These are phyloP conservation scores for Illadopsis cleaveri DNA, from an alignment of 2,113 vertebrate genomes.

Conservation along the genomic window DNA sequence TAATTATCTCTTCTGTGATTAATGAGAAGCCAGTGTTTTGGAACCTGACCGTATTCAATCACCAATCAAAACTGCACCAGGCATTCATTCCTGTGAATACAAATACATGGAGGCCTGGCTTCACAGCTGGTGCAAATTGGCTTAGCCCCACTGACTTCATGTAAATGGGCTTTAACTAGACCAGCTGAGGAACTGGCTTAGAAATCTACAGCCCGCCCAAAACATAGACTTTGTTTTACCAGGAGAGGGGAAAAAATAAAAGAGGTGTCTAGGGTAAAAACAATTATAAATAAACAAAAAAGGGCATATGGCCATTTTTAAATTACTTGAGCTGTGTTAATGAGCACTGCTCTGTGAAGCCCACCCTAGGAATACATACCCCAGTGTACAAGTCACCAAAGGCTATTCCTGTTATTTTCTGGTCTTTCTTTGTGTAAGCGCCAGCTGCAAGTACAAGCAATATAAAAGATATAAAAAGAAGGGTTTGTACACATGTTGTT, in stretches of 20 bases:
- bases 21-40: conserved; percentile 6
- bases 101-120: not conserved
- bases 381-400: not conserved
- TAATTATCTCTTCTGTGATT: conserved; percentile 26
- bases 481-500: not conserved
- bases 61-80: not conserved
- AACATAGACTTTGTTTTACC: not conserved
- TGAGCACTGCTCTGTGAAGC: not conserved
- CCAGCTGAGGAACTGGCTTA: not conserved
- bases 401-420: not conserved
- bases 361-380: not conserved
- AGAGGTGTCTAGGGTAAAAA: not conserved
- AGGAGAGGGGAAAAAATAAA: not conserved
- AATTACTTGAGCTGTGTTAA: not conserved
- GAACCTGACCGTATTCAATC: not conserved
- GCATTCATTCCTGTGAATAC: conserved; percentile 16
- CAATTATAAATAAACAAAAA: not conserved
- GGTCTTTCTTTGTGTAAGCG: not conserved
- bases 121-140: conserved; percentile 31
- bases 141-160: conserved; percentile 10
- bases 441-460: not conserved
- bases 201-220: not conserved
- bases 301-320: not conserved
- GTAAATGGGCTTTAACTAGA: not conserved
- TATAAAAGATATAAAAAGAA: not conserved